These are phyloP conservation scores for Clupea harengus DNA, from an alignment of 2,113 vertebrate species.

Conservation along the genomic window DNA sequence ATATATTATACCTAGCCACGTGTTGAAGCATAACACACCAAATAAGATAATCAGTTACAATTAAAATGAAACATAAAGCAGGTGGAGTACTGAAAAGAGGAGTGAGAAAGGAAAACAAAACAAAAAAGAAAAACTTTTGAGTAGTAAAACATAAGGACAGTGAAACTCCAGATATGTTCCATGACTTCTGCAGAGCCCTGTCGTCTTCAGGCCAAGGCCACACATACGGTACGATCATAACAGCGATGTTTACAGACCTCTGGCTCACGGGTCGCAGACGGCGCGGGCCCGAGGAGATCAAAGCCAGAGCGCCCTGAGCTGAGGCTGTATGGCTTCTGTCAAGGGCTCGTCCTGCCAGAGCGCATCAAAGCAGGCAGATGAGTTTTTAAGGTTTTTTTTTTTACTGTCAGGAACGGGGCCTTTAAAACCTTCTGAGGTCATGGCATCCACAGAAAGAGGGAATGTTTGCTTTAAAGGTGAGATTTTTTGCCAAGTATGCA, in stretches of 20 bases:
- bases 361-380: neutral
- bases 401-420: neutral
- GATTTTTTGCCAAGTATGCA: conserved; percentile 12
- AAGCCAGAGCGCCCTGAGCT: conserved; percentile 21
- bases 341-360: conserved; percentile 26
- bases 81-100: conserved; percentile 11
- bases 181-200: neutral
- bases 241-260: conserved; percentile 43
- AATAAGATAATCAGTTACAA: neutral
- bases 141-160: too few relatives aligned
- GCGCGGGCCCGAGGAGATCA: conserved; percentile 36
- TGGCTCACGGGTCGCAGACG: neutral
- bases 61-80: conserved; percentile 40
- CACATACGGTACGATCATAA: conserved; percentile 50
- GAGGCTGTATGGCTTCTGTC: conserved; percentile 44
- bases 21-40: neutral
- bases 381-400: too few relatives aligned
- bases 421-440: neutral
- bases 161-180: too few relatives aligned
- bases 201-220: conserved; percentile 44
- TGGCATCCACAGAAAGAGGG: neutral
- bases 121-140: too few relatives aligned
- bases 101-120: neutral
- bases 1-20: too few relatives aligned
- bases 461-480: conserved; percentile 13